Evolutionary conservation across 2,888 invertebrate genomes (phyloP).

Genomic region (Lamellibrachia columna): DNA sequence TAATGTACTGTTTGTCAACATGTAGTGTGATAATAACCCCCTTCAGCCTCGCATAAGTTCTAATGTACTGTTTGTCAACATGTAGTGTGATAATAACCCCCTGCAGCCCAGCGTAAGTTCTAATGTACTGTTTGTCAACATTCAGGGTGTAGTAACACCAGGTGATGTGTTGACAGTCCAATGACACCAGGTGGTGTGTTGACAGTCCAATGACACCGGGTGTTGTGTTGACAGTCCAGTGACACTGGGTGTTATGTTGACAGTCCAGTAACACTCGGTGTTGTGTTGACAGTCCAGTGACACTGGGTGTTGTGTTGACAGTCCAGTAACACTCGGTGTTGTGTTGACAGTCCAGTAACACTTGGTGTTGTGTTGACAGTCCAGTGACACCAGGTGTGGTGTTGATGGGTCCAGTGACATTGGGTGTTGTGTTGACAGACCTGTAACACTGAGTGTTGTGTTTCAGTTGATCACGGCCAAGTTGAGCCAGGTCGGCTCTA

Average conservation of each 20-base stretch:
- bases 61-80: background rate
- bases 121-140: background rate
- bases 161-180: background rate
- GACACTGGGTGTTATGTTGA: background rate
- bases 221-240: background rate
- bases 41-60: too few species aligned
- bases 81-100: background rate
- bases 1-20: background rate
- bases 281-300: background rate
- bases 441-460: conserved; percentile 10
- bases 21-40: background rate
- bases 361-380: conserved; percentile 37
- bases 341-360: background rate
- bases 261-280: background rate
- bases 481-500: conserved; percentile 74
- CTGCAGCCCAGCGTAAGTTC: too few species aligned
- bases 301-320: background rate
- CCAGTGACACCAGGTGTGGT: background rate
- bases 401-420: background rate
- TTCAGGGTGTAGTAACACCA: background rate
- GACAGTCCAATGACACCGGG: background rate
- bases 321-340: background rate
- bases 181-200: background rate
- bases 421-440: background rate
- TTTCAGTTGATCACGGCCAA: conserved; percentile 79